Evolutionary conservation across 2,113 vertebrate species (phyloP).

Genomic region (Rhea pennata): DNA sequence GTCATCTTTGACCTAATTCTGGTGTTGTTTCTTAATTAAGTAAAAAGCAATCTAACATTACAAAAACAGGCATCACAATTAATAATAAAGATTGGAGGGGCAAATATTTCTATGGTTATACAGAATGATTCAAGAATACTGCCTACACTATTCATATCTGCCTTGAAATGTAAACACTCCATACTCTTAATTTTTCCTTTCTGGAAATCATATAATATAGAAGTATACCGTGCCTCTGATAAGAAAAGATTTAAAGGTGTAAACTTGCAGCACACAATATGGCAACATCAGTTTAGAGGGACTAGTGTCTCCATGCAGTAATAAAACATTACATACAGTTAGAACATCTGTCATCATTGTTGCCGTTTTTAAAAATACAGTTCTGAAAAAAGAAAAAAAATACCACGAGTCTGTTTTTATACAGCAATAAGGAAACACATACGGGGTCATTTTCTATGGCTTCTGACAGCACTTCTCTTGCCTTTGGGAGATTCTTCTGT

Average conservation of each 20-base stretch:
- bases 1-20: neutral
- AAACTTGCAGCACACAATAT: neutral
- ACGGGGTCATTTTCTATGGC: conserved; percentile 95
- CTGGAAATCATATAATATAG: too few relatives aligned
- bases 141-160: fast-evolving
- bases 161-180: neutral
- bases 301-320: conserved; percentile 81
- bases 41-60: neutral
- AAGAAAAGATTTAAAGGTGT: neutral
- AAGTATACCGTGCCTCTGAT: neutral
- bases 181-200: too few relatives aligned
- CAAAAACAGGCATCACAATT: fast-evolving
- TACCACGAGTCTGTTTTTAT: neutral
- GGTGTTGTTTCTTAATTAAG: neutral
- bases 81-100: fast-evolving
- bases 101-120: neutral
- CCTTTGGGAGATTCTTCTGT: conserved; percentile 89
- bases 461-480: conserved; percentile 92
- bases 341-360: conserved; percentile 77
- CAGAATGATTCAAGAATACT: fast-evolving
- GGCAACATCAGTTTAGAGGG: conserved; percentile 87
- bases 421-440: conserved; percentile 52
- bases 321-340: conserved; percentile 54
- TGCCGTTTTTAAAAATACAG: neutral
- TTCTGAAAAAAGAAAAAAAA: neutral